Percentiles rank a stretch among this genome's conserved stretches.
Conservation (phyloP, 1,140 invertebrate genomes). For the Drosophila truncata region DNA sequence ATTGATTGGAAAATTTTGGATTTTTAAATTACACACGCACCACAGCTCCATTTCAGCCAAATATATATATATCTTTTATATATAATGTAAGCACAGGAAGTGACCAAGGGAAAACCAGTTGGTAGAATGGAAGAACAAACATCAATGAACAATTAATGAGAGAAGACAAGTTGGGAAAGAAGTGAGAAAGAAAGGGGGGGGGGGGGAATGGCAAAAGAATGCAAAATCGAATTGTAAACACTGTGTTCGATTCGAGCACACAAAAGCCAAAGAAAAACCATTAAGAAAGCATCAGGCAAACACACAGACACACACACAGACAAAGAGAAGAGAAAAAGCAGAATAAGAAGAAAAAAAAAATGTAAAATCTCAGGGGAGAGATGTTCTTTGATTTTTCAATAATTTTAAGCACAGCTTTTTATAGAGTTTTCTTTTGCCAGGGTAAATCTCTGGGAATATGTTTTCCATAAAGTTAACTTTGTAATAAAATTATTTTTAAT, state of each 20-base stretch:
- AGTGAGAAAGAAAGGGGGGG: constrained; percentile 30
- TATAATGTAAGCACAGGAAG: constrained; percentile 32
- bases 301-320: constrained; percentile 28
- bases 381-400: constrained; percentile 3
- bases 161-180: constrained; percentile 31
- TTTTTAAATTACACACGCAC: constrained; percentile 4
- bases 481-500: neutral
- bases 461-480: neutral
- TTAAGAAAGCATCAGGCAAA: constrained; percentile 38
- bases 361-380: constrained; percentile 1
- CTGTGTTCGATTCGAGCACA: constrained; percentile 43
- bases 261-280: constrained; percentile 44
- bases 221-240: constrained; percentile 57
- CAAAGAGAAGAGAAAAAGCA: constrained; percentile 15
- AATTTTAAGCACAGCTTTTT: neutral
- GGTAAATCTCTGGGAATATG: neutral
- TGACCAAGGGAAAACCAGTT: constrained; percentile 24
- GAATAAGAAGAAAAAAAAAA: neutral
- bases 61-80: neutral
- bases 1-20: constrained; percentile 12
- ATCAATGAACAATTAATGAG: constrained; percentile 51
- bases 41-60: constrained; percentile 3
- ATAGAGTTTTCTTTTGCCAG: neutral
- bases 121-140: constrained; percentile 37
- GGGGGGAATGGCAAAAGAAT: constrained; percentile 44